These are phyloP conservation scores for Drosophila recens DNA, from an alignment of 2,888 invertebrate species.

Conservation along the genomic window DNA sequence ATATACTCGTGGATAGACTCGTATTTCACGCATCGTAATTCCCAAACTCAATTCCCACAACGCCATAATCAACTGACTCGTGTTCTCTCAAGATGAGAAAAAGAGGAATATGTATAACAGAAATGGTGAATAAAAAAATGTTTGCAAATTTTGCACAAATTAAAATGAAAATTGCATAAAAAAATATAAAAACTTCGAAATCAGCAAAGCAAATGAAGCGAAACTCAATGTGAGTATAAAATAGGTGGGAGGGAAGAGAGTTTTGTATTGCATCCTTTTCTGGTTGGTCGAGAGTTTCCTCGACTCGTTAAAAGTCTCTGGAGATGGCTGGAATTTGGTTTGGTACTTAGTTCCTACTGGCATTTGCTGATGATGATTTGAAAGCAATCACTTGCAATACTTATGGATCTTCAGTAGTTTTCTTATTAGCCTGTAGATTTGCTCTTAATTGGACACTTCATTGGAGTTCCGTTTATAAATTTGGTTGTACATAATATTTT, in stretches of 20 bases:
- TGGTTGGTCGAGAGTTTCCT: not conserved
- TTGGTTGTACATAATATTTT: no score
- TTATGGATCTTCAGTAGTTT: no score
- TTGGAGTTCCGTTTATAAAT: no score
- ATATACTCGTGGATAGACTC: slow-evolving; percentile 12
- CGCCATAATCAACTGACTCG: slow-evolving; percentile 71
- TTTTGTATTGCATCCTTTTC: not conserved
- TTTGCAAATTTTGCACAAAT: slow-evolving; percentile 58
- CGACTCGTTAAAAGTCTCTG: slow-evolving; percentile 31
- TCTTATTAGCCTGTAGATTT: slow-evolving; percentile 1
- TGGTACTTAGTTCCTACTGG: not conserved
- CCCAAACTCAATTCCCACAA: slow-evolving; percentile 75
- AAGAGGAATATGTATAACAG: slow-evolving; percentile 7
- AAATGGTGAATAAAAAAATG: slow-evolving; percentile 35
- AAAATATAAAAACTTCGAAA: slow-evolving; percentile 69
- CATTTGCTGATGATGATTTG: not conserved
- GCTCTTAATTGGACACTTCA: no score
- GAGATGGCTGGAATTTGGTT: slow-evolving; percentile 7
- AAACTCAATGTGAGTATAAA: slow-evolving; percentile 25
- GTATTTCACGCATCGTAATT: slow-evolving; percentile 74
- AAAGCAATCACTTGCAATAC: not conserved
- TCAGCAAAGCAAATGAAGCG: slow-evolving; percentile 75
- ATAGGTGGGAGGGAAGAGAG: not conserved
- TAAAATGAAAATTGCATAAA: slow-evolving; percentile 66
- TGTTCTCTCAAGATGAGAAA: slow-evolving; percentile 35